Conservation (phyloP, 2,888 invertebrate genomes). For the Saturnia pavonia region DNA sequence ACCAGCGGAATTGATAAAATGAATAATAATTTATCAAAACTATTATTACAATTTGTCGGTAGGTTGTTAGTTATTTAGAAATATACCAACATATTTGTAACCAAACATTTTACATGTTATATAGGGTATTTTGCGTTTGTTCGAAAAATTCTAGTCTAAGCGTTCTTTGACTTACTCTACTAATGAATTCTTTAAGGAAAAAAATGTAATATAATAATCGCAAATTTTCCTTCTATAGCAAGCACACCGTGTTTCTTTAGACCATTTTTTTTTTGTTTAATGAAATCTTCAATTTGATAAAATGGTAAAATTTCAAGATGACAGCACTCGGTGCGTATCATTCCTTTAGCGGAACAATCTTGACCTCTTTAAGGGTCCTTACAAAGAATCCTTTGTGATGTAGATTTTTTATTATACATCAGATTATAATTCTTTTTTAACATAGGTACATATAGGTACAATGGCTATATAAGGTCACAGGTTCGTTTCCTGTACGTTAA, state of each 20-base stretch:
- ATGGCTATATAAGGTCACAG: no score
- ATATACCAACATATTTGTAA: no score
- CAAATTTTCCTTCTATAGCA: background rate
- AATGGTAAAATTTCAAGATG: background rate
- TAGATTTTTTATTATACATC: background rate
- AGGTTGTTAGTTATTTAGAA: no score
- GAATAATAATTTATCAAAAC: no score
- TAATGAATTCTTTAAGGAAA: no score
- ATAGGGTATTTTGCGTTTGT: no score
- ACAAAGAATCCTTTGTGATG: conserved; percentile 1
- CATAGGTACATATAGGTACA: background rate
- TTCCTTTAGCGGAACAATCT: background rate
- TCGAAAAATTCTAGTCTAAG: no score
- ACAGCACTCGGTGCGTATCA: background rate
- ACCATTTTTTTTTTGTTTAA: background rate
- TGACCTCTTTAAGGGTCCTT: background rate
- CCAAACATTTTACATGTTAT: no score
- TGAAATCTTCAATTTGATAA: background rate
- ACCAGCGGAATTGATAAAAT: no score
- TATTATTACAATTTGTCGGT: no score
- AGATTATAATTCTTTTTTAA: background rate
- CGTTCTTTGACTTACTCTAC: no score
- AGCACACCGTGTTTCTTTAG: background rate
- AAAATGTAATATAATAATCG: background rate
- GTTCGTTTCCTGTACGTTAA: no score